Conservation (phyloP, 2,113 vertebrate genomes). For the Panthera leo region DNA sequence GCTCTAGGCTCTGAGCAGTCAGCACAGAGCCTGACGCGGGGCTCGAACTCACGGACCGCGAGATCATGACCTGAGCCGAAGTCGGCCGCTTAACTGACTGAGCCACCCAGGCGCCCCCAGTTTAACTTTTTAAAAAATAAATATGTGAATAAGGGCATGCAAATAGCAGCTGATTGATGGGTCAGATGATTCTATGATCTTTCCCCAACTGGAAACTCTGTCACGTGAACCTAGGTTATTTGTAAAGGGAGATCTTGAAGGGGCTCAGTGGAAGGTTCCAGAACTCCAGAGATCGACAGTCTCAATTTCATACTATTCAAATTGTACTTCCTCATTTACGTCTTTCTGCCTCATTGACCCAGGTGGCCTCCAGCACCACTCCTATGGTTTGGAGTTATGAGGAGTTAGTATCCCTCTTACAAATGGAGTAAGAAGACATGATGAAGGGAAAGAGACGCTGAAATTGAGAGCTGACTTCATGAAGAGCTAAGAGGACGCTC, state of each 20-base stretch:
- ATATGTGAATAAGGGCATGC: not conserved
- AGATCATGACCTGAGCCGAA: too few species aligned
- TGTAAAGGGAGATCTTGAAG: not conserved
- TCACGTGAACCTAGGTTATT: not conserved
- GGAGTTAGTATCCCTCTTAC: not conserved
- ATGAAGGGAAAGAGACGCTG: not conserved
- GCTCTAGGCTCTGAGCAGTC: too few species aligned
- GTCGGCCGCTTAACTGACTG: too few species aligned
- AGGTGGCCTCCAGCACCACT: not conserved
- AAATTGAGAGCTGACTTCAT: not conserved
- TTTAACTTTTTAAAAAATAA: not conserved
- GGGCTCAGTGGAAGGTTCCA: not conserved
- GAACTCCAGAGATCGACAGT: not conserved
- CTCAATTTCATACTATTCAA: not conserved
- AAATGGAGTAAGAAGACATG: not conserved
- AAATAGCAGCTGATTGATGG: not conserved
- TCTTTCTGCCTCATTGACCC: not conserved
- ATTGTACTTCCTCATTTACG: not conserved
- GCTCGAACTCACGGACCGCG: too few species aligned
- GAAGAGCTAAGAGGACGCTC: not conserved
- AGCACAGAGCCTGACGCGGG: too few species aligned
- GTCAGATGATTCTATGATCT: not conserved
- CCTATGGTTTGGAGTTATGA: not conserved
- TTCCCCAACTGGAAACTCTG: not conserved
- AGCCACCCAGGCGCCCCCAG: not conserved